phyloP scores from a whole-genome alignment of 1,140 invertebrate species.

The Pseudomyrmex gracilis region DNA sequence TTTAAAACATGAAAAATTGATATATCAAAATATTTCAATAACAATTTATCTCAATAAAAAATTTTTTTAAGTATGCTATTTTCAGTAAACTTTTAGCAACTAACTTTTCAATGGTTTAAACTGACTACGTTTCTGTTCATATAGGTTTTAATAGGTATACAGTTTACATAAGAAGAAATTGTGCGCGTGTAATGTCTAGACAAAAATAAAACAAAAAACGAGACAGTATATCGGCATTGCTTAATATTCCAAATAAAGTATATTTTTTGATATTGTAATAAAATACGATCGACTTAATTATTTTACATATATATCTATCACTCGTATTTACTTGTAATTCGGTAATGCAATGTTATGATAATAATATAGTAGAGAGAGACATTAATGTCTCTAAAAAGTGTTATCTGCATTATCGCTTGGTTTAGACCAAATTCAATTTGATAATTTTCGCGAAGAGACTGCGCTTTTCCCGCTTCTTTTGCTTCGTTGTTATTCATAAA shows the following conservation, averaged over 20 bases:
- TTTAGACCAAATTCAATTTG: background rate
- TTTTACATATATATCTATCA: background rate
- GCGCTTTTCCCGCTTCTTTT: background rate
- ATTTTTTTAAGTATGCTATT: background rate
- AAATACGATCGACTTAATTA: background rate
- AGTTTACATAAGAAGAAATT: too few relatives aligned
- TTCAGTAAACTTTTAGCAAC: background rate
- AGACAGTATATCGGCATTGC: background rate
- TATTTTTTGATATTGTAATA: background rate
- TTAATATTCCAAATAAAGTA: background rate
- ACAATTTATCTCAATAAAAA: background rate
- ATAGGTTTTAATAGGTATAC: too few relatives aligned
- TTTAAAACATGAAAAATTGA: background rate
- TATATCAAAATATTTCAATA: background rate
- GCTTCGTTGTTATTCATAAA: slow-evolving; percentile 51
- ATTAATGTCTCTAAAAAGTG: background rate
- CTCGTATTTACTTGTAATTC: too few relatives aligned
- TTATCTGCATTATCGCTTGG: background rate
- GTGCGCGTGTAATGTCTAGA: background rate
- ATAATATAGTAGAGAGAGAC: too few relatives aligned
- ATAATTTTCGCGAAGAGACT: slow-evolving; percentile 6
- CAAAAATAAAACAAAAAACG: background rate
- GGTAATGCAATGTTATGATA: too few relatives aligned
- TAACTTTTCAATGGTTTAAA: too few relatives aligned
- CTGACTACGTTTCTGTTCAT: too few relatives aligned